phyloP scores from a whole-genome alignment of 2,888 invertebrate species.

The Erpobdella octoculata region DNA sequence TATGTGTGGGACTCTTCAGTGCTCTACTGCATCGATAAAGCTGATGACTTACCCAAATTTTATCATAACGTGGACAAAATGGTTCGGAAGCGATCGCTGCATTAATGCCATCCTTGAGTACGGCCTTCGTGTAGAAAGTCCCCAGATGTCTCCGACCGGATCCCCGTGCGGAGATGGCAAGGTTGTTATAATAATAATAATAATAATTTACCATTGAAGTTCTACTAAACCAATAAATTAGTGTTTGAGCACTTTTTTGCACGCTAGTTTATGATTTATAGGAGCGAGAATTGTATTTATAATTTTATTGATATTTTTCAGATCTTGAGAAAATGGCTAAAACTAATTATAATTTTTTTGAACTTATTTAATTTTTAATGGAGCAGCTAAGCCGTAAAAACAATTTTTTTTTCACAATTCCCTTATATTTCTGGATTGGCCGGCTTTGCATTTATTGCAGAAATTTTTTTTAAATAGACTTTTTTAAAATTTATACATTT shows the following conservation, averaged over 20 bases:
- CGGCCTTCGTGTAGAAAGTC: not conserved
- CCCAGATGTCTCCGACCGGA: constrained; percentile 7
- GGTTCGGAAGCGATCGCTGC: not conserved
- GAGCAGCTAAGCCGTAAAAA: no score
- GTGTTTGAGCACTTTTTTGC: no score
- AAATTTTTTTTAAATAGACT: no score
- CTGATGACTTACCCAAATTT: not conserved
- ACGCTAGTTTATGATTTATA: no score
- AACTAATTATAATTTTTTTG: no score
- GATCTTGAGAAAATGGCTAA: not conserved
- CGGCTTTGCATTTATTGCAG: no score
- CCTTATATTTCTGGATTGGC: no score
- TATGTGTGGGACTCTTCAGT: constrained; percentile 13
- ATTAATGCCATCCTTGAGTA: not conserved
- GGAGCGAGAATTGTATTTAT: no score
- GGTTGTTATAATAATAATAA: constrained; percentile 8
- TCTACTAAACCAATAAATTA: not conserved
- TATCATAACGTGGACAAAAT: not conserved
- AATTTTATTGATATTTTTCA: not conserved
- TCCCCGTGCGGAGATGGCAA: constrained; percentile 4
- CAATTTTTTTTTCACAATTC: no score
- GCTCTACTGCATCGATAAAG: not conserved
- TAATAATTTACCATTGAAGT: not conserved
- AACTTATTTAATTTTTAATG: no score
- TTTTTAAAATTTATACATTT: no score